Conservation (phyloP, 2,113 vertebrate species). For the Triplophysa rosa region DNA sequence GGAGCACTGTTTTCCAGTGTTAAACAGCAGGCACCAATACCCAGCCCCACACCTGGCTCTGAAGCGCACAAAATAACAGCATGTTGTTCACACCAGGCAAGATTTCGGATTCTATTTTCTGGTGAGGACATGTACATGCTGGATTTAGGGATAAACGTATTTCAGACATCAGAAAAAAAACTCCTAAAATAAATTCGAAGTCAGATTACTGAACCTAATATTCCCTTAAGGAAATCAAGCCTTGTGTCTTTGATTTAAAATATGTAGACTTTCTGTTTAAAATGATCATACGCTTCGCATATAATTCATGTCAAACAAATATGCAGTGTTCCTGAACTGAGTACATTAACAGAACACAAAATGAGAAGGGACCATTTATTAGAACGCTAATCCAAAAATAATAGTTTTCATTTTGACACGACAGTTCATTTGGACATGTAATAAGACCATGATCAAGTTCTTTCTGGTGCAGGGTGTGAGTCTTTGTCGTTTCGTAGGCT, state of each 20-base stretch:
- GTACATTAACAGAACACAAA: conserved; percentile 3
- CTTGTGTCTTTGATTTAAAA: neutral
- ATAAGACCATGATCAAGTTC: neutral
- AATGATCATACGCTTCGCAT: neutral
- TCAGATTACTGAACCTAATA: neutral
- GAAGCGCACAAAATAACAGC: conserved; percentile 41
- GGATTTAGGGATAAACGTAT: neutral
- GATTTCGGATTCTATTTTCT: neutral
- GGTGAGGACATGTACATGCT: neutral
- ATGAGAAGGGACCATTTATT: conserved; percentile 5
- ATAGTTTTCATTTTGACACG: conserved; percentile 34
- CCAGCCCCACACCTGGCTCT: conserved; percentile 91
- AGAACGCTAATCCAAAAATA: conserved; percentile 8
- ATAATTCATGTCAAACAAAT: conserved; percentile 6
- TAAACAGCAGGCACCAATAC: conserved; percentile 91
- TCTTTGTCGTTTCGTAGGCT: neutral
- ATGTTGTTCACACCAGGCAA: neutral
- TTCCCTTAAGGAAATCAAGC: neutral
- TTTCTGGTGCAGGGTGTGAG: neutral
- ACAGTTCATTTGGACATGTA: neutral
- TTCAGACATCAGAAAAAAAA: neutral
- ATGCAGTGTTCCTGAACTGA: neutral
- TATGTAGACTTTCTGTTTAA: neutral
- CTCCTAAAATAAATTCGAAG: neutral
- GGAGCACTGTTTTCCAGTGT: conserved; percentile 85